Conservation (phyloP, 2,113 vertebrate genomes). For the Cyprinodon variegatus region DNA sequence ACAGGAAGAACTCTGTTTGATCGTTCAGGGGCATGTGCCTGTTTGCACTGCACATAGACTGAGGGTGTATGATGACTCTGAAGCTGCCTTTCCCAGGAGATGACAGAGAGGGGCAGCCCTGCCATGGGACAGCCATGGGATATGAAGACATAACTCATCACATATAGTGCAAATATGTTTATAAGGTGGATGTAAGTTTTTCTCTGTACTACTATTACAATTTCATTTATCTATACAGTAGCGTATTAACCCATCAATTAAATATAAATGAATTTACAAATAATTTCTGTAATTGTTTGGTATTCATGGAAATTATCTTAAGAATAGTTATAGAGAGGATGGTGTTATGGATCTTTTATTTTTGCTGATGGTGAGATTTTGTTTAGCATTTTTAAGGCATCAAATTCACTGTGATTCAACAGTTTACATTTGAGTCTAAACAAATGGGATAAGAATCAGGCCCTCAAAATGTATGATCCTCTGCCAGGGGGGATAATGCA, state of each 20-base stretch:
- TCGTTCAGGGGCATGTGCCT: conserved; percentile 19
- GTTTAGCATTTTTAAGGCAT: too few species aligned
- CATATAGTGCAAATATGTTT: neutral
- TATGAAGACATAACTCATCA: conserved; percentile 1
- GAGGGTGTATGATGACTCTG: conserved; percentile 37
- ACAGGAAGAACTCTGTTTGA: conserved; percentile 11
- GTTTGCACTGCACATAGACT: conserved; percentile 13
- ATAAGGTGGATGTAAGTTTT: neutral
- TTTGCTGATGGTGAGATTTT: too few species aligned
- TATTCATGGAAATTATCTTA: too few species aligned
- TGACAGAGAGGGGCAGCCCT: conserved; percentile 60
- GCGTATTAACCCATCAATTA: neutral
- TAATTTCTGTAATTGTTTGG: too few species aligned
- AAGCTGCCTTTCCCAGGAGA: conserved; percentile 41
- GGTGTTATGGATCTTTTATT: too few species aligned
- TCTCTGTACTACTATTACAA: neutral
- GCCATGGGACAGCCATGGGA: conserved; percentile 33
- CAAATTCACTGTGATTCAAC: too few species aligned
- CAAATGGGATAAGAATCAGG: too few species aligned
- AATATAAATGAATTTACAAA: too few species aligned
- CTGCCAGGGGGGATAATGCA: too few species aligned
- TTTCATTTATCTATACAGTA: neutral
- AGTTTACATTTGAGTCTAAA: too few species aligned
- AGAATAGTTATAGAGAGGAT: too few species aligned
- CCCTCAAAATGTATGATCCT: too few species aligned